phyloP scores from a whole-genome alignment of 2,113 vertebrate genomes.

The Mesocricetus auratus region DNA sequence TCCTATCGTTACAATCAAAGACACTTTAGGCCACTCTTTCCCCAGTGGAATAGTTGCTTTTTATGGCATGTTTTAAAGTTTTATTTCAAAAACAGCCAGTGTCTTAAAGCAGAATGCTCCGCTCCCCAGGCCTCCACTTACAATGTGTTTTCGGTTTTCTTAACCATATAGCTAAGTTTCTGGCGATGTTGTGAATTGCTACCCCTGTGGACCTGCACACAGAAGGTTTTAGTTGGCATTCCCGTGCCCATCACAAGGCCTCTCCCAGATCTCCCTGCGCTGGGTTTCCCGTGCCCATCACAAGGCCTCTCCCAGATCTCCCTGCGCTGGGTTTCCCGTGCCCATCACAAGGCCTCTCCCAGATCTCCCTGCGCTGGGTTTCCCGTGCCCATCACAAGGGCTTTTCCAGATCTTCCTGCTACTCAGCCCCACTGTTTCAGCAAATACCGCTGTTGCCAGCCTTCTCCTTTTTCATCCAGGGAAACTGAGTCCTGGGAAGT shows the following conservation, averaged over 20 bases:
- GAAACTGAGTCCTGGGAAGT: neutral
- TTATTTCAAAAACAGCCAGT: conserved; percentile 83
- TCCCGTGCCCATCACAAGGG: neutral
- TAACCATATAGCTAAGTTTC: conserved; percentile 70
- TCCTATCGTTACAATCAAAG: conserved; percentile 77
- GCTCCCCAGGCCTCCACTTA: conserved; percentile 60
- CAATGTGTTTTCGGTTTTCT: conserved; percentile 82
- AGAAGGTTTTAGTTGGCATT: conserved; percentile 31
- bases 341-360: neutral
- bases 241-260: neutral
- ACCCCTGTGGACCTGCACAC: neutral
- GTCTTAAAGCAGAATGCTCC: conserved; percentile 63
- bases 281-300: neutral
- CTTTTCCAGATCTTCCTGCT: neutral
- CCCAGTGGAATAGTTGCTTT: conserved; percentile 79
- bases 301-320: neutral
- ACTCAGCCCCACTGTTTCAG: neutral
- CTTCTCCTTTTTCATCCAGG: neutral
- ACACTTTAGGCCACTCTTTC: conserved; percentile 68
- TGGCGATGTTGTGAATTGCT: conserved; percentile 50
- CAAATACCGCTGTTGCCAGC: neutral
- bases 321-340: too few species aligned
- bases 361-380: neutral
- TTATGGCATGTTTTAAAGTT: conserved; percentile 77
- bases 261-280: neutral